phyloP scores from a whole-genome alignment of 2,797 vertebrate genomes.

The Nannoperca obscura region DNA sequence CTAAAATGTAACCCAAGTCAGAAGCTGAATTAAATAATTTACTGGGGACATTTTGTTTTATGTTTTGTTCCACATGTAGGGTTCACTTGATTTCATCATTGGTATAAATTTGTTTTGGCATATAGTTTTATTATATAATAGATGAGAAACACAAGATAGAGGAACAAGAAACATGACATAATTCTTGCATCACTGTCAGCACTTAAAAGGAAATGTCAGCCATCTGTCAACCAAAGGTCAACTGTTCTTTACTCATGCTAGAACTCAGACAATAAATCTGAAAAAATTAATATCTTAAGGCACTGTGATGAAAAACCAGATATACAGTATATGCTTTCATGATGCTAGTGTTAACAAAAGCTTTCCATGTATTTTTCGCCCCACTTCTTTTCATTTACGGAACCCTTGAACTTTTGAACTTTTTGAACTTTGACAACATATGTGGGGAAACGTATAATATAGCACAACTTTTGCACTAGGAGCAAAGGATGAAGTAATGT shows the following conservation, averaged over 20 bases:
- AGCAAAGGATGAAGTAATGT: background rate
- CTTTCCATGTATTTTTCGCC: background rate
- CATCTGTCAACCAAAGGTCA: conserved; percentile 10
- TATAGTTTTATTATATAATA: background rate
- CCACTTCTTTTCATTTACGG: background rate
- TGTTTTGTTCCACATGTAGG: conserved; percentile 3
- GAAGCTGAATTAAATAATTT: conserved; percentile 10
- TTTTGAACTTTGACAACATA: no score
- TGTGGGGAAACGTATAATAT: no score
- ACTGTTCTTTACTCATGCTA: background rate
- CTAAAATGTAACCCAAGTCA: conserved; percentile 14
- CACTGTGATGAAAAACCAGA: background rate
- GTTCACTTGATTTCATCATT: background rate
- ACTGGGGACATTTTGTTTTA: background rate
- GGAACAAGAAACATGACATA: background rate
- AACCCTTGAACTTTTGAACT: no score
- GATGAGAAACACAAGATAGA: background rate
- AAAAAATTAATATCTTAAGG: background rate
- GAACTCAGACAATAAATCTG: background rate
- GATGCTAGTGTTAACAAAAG: background rate
- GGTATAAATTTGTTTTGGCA: conserved; percentile 14
- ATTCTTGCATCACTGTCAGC: conserved; percentile 1
- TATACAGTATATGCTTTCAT: background rate
- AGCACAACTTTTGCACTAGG: no score
- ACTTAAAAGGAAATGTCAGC: conserved; percentile 8